Conservation (phyloP, 2,113 vertebrate species). For the Hippotragus niger region DNA sequence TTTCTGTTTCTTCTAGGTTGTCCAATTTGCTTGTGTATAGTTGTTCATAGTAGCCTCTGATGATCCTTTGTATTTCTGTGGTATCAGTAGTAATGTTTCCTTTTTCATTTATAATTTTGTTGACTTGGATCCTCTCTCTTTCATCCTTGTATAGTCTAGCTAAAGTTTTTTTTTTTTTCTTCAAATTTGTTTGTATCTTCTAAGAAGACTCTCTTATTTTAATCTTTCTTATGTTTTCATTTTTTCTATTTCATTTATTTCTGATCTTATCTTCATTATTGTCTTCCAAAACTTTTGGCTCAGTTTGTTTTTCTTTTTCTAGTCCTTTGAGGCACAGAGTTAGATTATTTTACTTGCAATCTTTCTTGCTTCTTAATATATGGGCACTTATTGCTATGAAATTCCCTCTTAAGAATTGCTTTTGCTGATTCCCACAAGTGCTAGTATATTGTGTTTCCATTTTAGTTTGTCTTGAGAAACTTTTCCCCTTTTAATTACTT, state of each 20-base stretch:
- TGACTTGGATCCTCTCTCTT: background rate
- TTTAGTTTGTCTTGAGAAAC: background rate
- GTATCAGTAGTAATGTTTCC: background rate
- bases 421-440: background rate
- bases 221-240: background rate
- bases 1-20: background rate
- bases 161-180: background rate
- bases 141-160: background rate
- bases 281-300: background rate
- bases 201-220: background rate
- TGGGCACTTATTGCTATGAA: background rate
- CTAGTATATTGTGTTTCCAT: background rate
- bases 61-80: background rate
- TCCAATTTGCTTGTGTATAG: background rate
- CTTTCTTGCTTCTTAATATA: background rate
- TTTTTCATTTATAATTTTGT: background rate
- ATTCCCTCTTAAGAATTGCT: background rate
- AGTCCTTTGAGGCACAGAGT: background rate
- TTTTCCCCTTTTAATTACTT: background rate
- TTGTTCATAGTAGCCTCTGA: background rate
- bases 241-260: background rate
- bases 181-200: background rate
- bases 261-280: background rate
- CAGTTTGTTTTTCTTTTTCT: background rate
- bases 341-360: background rate